Percentiles rank a stretch among this genome's conserved stretches.
These are phyloP conservation scores for Xylota sylvarum DNA, from an alignment of 2,888 invertebrate species.

Conservation along the genomic window DNA sequence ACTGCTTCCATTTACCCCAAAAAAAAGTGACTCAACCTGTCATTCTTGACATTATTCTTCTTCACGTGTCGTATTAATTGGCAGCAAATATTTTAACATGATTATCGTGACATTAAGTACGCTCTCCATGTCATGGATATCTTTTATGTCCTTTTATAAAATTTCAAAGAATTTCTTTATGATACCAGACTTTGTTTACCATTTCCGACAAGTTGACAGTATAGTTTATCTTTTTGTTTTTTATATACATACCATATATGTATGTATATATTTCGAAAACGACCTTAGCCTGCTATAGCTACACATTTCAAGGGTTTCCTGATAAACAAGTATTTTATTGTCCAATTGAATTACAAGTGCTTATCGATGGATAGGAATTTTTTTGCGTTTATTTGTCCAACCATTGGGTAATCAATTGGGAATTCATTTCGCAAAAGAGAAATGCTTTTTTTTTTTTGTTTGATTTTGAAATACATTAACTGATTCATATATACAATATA, in stretches of 20 bases:
- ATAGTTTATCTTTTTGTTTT: background rate
- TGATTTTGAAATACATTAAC: background rate
- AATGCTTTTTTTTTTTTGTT: no score
- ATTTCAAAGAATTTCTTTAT: background rate
- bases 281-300: conserved; percentile 1
- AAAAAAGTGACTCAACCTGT: conserved; percentile 3
- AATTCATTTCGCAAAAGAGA: background rate
- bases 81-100: conserved; percentile 19
- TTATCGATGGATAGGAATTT: conserved; percentile 10
- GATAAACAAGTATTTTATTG: conserved; percentile 9
- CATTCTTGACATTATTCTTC: conserved; percentile 5
- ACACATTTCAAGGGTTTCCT: background rate
- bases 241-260: no score
- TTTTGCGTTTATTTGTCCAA: conserved; percentile 14
- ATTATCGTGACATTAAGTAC: conserved; percentile 10
- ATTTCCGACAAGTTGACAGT: background rate
- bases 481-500: background rate
- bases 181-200: background rate
- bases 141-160: background rate
- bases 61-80: conserved; percentile 2
- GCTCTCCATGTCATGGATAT: conserved; percentile 26
- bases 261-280: background rate
- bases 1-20: no score
- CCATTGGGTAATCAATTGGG: background rate
- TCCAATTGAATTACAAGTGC: conserved; percentile 6